These are phyloP conservation scores for Antigone vipio DNA, from an alignment of 2,113 vertebrate genomes.

Conservation along the genomic window DNA sequence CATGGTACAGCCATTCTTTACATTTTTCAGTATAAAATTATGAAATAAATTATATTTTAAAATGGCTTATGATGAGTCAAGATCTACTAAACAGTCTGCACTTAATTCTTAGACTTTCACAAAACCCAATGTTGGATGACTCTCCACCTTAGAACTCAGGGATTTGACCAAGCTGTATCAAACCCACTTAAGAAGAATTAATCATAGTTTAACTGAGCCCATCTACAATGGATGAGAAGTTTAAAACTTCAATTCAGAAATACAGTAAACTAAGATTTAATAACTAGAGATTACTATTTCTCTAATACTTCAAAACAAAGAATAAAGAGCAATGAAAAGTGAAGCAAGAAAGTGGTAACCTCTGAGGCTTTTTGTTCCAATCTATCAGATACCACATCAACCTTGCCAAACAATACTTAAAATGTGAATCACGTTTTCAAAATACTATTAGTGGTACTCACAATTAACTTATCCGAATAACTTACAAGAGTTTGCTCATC, in stretches of 20 bases:
- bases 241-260: not conserved
- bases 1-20: not conserved
- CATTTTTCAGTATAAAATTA: not conserved
- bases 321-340: not conserved
- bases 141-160: not conserved
- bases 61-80: not conserved
- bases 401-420: not conserved
- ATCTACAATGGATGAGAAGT: not conserved
- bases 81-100: not conserved
- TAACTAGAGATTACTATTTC: not conserved
- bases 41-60: not conserved
- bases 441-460: not conserved
- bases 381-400: not conserved
- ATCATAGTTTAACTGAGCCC: not conserved
- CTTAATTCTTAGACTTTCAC: not conserved
- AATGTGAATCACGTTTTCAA: not conserved
- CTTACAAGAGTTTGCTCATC: not conserved
- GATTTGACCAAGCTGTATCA: not conserved
- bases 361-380: not conserved
- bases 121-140: not conserved
- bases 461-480: not conserved
- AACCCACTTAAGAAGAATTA: not conserved
- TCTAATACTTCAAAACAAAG: not conserved
- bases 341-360: not conserved
- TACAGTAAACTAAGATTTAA: not conserved